phyloP scores from a whole-genome alignment of 2,797 vertebrate species.

The Natrix natrix region DNA sequence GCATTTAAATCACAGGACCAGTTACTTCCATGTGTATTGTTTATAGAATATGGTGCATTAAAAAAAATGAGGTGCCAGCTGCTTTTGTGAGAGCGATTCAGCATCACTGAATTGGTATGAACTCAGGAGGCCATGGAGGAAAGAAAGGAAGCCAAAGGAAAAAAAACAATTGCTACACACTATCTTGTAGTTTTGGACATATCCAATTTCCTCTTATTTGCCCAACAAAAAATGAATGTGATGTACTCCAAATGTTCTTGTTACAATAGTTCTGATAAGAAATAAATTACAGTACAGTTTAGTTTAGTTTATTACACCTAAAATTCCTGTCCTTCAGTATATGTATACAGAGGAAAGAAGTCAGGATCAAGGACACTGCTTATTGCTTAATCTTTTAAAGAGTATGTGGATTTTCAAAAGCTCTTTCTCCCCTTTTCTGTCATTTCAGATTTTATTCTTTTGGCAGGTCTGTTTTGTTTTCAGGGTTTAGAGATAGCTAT shows the following conservation, averaged over 20 bases:
- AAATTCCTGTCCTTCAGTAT: not conserved
- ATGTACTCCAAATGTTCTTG: not conserved
- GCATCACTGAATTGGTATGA: not conserved
- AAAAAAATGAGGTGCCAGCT: not conserved
- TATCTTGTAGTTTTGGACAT: not conserved
- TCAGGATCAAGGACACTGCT: not conserved
- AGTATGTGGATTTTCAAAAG: not conserved
- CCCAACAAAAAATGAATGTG: not conserved
- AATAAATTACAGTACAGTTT: not conserved
- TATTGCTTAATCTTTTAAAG: not conserved
- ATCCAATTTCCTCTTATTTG: not conserved
- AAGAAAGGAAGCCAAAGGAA: not conserved
- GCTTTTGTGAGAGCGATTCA: not conserved
- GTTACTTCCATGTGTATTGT: not conserved
- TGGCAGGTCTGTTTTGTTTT: not conserved
- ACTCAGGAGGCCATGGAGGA: not conserved
- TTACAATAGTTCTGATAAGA: not conserved
- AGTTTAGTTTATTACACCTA: not conserved
- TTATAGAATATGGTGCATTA: not conserved
- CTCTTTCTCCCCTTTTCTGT: not conserved
- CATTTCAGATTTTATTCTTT: not conserved
- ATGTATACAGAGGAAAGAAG: not conserved
- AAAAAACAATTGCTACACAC: not conserved
- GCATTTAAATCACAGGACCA: not conserved
- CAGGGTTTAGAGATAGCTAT: not conserved